phyloP scores from a whole-genome alignment of 1,140 invertebrate species.

The Trichoplusia ni region DNA sequence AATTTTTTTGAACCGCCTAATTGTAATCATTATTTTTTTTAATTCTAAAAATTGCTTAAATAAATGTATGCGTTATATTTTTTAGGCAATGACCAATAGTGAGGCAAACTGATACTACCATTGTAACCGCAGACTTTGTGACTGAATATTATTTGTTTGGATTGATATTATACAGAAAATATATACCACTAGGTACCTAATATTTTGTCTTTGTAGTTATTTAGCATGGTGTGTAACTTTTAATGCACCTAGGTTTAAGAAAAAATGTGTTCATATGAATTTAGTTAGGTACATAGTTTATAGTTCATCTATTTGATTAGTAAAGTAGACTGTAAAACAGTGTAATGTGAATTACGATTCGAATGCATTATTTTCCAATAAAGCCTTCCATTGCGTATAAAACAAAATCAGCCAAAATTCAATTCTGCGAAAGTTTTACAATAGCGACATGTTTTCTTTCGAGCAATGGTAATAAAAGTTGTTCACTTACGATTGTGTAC shows the following conservation, averaged over 20 bases:
- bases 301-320: constrained; percentile 63
- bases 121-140: constrained; percentile 16
- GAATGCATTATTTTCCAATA: constrained; percentile 37
- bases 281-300: constrained; percentile 73
- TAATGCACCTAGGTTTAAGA: constrained; percentile 70
- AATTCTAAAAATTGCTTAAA: too few species aligned
- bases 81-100: too few species aligned
- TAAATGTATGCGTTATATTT: too few species aligned
- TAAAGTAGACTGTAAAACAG: constrained; percentile 71
- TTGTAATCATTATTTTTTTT: too few species aligned
- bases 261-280: constrained; percentile 80
- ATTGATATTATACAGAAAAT: constrained; percentile 32
- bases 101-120: constrained; percentile 7
- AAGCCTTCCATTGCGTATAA: constrained; percentile 32
- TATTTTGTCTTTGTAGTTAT: constrained; percentile 54
- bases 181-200: constrained; percentile 34
- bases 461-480: constrained; percentile 31
- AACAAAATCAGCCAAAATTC: constrained; percentile 34
- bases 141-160: constrained; percentile 30
- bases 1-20: not conserved
- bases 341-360: constrained; percentile 50
- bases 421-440: constrained; percentile 20
- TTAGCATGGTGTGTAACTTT: constrained; percentile 64
- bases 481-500: too few species aligned
- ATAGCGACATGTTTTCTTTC: constrained; percentile 15